Evolutionary conservation across 2,888 invertebrate species (phyloP).

Genomic region (Formica aserva): DNA sequence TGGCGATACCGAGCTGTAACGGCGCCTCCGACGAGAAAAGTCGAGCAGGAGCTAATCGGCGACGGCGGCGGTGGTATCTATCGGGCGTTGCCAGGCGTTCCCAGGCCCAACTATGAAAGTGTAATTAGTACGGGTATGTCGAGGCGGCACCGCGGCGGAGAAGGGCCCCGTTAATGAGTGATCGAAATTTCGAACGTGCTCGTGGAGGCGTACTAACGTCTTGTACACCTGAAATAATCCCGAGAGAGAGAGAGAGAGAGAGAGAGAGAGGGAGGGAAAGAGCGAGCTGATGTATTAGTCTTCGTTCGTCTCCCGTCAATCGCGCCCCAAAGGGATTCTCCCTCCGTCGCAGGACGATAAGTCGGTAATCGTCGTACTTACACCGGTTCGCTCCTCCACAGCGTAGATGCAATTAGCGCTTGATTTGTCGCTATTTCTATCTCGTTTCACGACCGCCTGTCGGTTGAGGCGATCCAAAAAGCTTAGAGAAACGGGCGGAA

Average conservation of each 20-base stretch:
- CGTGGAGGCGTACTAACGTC: conserved; percentile 52
- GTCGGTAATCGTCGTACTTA: conserved; percentile 81
- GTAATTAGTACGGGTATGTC: conserved; percentile 72
- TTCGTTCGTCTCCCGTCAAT: conserved; percentile 38
- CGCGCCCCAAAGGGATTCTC: conserved; percentile 34
- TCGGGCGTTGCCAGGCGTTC: conserved; percentile 56
- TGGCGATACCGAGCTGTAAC: conserved; percentile 21
- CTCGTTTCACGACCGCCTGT: conserved; percentile 40
- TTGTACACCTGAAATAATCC: conserved; percentile 69
- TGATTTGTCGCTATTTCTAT: conserved; percentile 63
- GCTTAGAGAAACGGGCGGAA: conserved; percentile 21
- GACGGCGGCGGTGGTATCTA: conserved; percentile 27
- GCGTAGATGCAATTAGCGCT: conserved; percentile 76
- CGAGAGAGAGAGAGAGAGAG: conserved; percentile 36
- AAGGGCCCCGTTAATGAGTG: conserved; percentile 70
- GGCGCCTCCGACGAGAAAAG: conserved; percentile 42
- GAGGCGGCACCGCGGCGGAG: conserved; percentile 49
- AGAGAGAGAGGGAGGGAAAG: neutral
- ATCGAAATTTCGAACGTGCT: conserved; percentile 75
- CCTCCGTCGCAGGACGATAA: conserved; percentile 65
- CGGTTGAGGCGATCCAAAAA: conserved; percentile 55
- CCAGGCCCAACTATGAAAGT: conserved; percentile 72
- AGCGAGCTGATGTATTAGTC: conserved; percentile 30
- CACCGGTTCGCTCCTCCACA: conserved; percentile 67
- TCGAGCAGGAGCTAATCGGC: conserved; percentile 41